Evolutionary conservation across 2,113 vertebrate species (phyloP).

Genomic region (Puntigrus tetrazona): DNA sequence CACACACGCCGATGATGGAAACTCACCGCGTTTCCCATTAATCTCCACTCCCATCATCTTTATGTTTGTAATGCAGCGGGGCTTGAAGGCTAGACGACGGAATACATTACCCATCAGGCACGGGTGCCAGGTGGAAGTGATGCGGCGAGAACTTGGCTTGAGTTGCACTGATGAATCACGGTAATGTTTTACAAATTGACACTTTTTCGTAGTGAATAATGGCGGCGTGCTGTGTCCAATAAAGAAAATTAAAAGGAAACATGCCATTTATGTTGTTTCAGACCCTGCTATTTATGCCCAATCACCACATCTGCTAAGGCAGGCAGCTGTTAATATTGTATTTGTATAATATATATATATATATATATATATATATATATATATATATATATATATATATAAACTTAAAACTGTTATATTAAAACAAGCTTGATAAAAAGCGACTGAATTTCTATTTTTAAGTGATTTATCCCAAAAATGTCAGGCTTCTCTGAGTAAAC

Average conservation of each 20-base stretch:
- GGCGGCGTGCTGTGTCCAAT: neutral
- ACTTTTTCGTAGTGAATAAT: neutral
- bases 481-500: too few relatives aligned
- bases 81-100: slow-evolving; percentile 48
- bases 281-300: neutral
- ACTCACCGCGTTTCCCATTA: slow-evolving; percentile 55
- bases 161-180: neutral
- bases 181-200: slow-evolving; percentile 7
- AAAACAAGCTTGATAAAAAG: too few relatives aligned
- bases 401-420: too few relatives aligned
- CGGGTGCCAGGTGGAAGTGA: slow-evolving; percentile 29
- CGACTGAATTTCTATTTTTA: neutral
- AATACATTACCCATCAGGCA: slow-evolving; percentile 44
- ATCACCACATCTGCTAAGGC: neutral
- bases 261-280: neutral
- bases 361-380: too few relatives aligned
- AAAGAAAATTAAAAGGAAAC: neutral
- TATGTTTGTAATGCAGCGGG: slow-evolving; percentile 53
- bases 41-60: slow-evolving; percentile 62
- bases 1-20: slow-evolving; percentile 58
- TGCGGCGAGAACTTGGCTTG: neutral
- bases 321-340: neutral
- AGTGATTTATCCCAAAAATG: neutral
- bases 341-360: too few relatives aligned
- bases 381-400: too few relatives aligned